Evolutionary conservation across 2,888 invertebrate genomes (phyloP), one percentile per base, ranked within the genome.

Genomic region (Phortica okadai): DNA sequence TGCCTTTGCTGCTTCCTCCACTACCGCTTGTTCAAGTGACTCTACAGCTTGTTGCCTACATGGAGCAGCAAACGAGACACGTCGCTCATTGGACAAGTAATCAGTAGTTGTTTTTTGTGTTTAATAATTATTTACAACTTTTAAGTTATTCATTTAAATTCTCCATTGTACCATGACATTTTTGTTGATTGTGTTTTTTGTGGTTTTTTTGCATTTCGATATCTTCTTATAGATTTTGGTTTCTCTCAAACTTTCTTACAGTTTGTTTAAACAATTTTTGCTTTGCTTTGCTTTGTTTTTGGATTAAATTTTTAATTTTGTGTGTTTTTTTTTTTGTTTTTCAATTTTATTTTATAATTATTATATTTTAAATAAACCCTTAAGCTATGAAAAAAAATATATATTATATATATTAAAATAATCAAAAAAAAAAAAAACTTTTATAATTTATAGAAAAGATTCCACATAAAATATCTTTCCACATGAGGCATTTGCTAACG

Each of bases 341-440:
- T 59, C 4, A 59, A 50, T 11, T 50, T 50, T 50, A 50, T 50
- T 11, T 11, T 50, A 50, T 50, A 50, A 11, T 11, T 50, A 50
- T 50, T 50, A 50, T 50, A 50, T 50, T 50, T 50, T 50, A 50
- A 50, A 50, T 50, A 59, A 59, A 59, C 21, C 59, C 59, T 59
- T 16, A 59, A 8, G 21, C 59, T 59, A 59, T 59, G 10, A 59
- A 59, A 59, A 59, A 59, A 59, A 59, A 59, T 59, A 16, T 11
- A 8, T 59, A 59, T 16, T 16, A 14, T 59, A n/a, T 59, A 16
- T 59, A 59, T 59, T n/a, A 59, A 54, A 54, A 54, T 54, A 2
- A 54, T 14, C 2, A 59, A 59, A 16, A 59, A 59, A 59, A 59
- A 59, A 59, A 41, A 73, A 58, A 41, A n/a, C n/a, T n/a, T 50